Evolutionary conservation across 2,113 vertebrate species (phyloP).

Genomic region (Passer domesticus): DNA sequence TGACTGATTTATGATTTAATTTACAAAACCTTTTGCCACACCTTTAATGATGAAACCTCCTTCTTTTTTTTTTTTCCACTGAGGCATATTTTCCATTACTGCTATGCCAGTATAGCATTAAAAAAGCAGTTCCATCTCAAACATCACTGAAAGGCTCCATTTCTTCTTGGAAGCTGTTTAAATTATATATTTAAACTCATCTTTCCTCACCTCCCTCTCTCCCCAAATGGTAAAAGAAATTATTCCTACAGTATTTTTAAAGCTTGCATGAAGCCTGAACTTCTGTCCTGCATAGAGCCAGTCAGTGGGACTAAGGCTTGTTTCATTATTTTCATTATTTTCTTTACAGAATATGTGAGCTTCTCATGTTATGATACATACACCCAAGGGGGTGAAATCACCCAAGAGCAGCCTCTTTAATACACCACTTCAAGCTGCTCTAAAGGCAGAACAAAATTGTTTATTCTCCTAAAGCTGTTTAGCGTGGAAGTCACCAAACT

Average conservation of each 20-base stretch:
- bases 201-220: conserved; percentile 8
- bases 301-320: background rate
- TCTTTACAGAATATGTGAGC: background rate
- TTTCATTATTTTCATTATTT: background rate
- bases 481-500: background rate
- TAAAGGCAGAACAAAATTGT: background rate
- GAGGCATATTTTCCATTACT: conserved; percentile 70
- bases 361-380: background rate
- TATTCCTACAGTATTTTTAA: background rate
- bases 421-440: background rate
- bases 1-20: conserved; percentile 71
- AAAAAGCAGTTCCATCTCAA: conserved; percentile 57
- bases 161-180: conserved; percentile 60
- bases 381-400: background rate
- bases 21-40: conserved; percentile 67
- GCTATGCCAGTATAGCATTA: conserved; percentile 25
- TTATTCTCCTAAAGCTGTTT: background rate
- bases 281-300: background rate
- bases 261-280: background rate
- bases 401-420: background rate
- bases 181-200: conserved; percentile 39
- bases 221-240: background rate
- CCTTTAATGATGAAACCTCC: conserved; percentile 57
- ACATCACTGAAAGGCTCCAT: conserved; percentile 46
- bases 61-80: conserved; percentile 34